Evolutionary conservation across 2,113 vertebrate species (phyloP).

Genomic region (Mixornis gularis): DNA sequence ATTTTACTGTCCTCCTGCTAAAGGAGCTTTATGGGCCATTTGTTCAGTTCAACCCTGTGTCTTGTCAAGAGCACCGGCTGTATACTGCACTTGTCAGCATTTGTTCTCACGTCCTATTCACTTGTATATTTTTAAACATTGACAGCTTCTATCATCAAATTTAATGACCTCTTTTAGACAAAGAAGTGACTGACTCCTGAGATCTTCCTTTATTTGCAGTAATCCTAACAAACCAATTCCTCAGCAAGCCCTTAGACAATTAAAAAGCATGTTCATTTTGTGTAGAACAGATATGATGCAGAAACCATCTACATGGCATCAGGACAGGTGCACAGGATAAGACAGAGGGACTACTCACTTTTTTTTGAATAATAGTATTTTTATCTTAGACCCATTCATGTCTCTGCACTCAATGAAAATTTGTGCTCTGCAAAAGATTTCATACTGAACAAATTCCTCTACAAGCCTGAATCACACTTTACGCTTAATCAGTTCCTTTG

Average conservation of each 20-base stretch:
- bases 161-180: constrained; percentile 54
- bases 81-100: constrained; percentile 14
- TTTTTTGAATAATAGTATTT: not conserved
- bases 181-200: constrained; percentile 42
- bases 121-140: constrained; percentile 32
- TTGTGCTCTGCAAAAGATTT: not conserved
- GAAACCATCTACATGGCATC: not conserved
- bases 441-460: not conserved
- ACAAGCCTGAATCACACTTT: not conserved
- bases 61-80: constrained; percentile 13
- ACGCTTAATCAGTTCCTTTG: not conserved
- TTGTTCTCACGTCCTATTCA: constrained; percentile 51
- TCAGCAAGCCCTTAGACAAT: not conserved
- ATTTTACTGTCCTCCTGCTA: constrained; percentile 53
- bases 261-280: not conserved
- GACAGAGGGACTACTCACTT: not conserved
- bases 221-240: constrained; percentile 18
- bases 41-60: constrained; percentile 24
- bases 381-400: not conserved
- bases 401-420: not conserved
- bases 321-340: not conserved
- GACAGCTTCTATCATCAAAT: constrained; percentile 62
- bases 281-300: not conserved
- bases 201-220: constrained; percentile 32
- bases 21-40: constrained; percentile 56